Evolutionary conservation across 2,113 vertebrate genomes (phyloP).

Genomic region (Murina feae): DNA sequence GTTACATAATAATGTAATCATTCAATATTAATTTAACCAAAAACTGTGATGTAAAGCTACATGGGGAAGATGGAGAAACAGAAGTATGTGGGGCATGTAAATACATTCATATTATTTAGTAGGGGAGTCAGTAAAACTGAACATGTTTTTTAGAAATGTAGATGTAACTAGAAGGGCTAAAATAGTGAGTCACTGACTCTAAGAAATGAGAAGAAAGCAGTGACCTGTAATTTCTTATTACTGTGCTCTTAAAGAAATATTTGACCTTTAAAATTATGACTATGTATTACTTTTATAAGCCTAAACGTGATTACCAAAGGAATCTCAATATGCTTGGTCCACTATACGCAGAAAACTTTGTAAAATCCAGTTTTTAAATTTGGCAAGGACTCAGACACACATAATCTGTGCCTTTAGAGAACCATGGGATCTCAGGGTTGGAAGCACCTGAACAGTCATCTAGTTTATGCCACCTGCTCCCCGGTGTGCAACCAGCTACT

Average conservation of each 20-base stretch:
- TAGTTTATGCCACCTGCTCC: not conserved
- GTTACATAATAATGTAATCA: not conserved
- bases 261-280: not conserved
- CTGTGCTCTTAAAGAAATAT: not conserved
- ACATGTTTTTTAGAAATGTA: not conserved
- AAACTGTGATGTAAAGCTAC: not conserved
- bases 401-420: not conserved
- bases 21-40: not conserved
- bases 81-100: not conserved
- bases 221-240: not conserved
- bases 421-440: not conserved
- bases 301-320: not conserved
- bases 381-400: not conserved
- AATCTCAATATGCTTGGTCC: not conserved
- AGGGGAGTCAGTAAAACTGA: not conserved
- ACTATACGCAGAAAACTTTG: not conserved
- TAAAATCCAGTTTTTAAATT: not conserved
- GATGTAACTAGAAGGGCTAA: not conserved
- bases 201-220: not conserved
- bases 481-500: not conserved
- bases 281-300: not conserved
- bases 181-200: not conserved
- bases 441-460: not conserved
- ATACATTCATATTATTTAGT: not conserved
- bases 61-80: not conserved